A percentile compares a stretch with the other conserved stretches of the same genome.
phyloP scores from a whole-genome alignment of 1,140 invertebrate genomes.

The Onthophagus taurus region DNA sequence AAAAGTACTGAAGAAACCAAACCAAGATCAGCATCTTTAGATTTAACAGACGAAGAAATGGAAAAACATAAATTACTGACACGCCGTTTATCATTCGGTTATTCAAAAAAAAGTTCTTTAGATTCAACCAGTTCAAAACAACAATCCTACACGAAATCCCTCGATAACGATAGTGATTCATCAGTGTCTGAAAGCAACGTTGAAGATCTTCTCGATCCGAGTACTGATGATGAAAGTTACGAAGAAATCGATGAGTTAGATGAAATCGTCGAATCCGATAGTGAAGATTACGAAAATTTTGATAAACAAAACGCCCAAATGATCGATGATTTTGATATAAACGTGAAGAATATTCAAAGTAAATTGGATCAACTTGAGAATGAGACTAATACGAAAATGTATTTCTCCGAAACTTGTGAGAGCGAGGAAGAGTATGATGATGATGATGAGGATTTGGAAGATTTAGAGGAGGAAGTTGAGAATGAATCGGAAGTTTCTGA shows the following conservation, averaged over 20 bases:
- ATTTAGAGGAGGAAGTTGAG: conserved; percentile 27
- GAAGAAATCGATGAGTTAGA: conserved; percentile 19
- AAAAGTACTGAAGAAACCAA: background rate
- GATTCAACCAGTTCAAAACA: conserved; percentile 36
- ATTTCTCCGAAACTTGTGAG: conserved; percentile 30
- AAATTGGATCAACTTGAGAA: conserved; percentile 2
- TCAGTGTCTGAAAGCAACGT: conserved; percentile 38
- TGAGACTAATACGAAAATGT: too few species aligned
- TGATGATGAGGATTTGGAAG: conserved; percentile 26
- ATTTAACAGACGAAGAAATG: background rate
- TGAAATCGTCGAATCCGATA: conserved; percentile 13
- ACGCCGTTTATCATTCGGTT: conserved; percentile 9
- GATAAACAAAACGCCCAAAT: conserved; percentile 9
- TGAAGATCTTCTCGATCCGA: conserved; percentile 34
- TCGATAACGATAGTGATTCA: conserved; percentile 41
- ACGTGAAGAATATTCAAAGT: background rate
- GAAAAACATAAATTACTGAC: background rate
- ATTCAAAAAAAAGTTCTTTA: conserved; percentile 27
- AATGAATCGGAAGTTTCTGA: conserved; percentile 18
- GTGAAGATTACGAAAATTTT: conserved; percentile 32
- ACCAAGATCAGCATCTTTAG: conserved; percentile 1
- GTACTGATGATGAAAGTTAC: conserved; percentile 27
- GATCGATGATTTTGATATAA: too few species aligned
- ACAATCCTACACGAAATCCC: conserved; percentile 34
- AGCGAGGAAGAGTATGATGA: conserved; percentile 27